These are phyloP conservation scores for Lasioglossum vierecki DNA, from an alignment of 2,888 invertebrate species.

Conservation along the genomic window DNA sequence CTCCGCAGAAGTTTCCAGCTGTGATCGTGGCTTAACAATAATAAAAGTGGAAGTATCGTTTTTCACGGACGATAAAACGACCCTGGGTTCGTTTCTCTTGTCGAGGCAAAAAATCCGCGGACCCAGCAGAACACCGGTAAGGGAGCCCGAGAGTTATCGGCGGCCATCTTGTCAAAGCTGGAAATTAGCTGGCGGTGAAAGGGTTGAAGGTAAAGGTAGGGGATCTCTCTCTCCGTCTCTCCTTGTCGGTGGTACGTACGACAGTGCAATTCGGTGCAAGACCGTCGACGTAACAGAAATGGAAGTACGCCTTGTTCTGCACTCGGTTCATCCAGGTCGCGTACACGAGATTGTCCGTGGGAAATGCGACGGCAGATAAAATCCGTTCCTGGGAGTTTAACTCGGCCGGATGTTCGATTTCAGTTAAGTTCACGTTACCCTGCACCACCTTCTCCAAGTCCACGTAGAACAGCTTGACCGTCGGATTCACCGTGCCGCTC, in stretches of 20 bases:
- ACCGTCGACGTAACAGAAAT: conserved; percentile 86
- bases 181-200: conserved; percentile 4
- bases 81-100: conserved; percentile 4
- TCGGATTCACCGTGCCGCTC: conserved; percentile 89
- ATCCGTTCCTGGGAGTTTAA: conserved; percentile 85
- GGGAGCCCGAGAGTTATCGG: conserved; percentile 7
- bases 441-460: conserved; percentile 84
- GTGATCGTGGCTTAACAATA: not conserved
- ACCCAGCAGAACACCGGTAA: not conserved
- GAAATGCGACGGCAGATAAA: conserved; percentile 90
- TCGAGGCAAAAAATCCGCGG: conserved; percentile 8
- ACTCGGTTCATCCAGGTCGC: conserved; percentile 96
- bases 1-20: not conserved
- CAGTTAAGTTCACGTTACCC: conserved; percentile 77
- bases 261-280: conserved; percentile 74
- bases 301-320: conserved; percentile 90
- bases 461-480: conserved; percentile 87
- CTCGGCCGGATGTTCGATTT: conserved; percentile 81
- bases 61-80: conserved; percentile 40
- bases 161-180: conserved; percentile 16
- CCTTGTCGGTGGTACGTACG: conserved; percentile 67
- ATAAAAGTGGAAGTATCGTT: conserved; percentile 21
- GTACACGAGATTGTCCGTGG: conserved; percentile 88
- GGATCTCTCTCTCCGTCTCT: not conserved
- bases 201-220: not conserved